A percentile compares a stretch with the other conserved stretches of the same genome.
Evolutionary conservation across 2,888 invertebrate genomes (phyloP).

Genomic region (Diabrotica balteata): DNA sequence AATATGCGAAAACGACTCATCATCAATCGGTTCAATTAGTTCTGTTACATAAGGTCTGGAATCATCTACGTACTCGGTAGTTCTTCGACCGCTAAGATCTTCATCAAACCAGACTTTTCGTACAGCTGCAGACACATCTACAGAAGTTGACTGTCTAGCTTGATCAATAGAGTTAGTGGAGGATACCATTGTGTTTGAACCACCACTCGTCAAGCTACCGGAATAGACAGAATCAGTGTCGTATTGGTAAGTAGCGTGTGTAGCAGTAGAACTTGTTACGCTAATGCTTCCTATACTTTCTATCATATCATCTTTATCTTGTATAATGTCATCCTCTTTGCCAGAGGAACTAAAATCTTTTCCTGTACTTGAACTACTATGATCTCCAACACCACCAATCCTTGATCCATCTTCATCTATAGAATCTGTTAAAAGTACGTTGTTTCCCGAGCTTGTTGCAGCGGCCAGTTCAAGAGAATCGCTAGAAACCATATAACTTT

Average conservation of each 20-base stretch:
- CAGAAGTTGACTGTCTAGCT: slow-evolving; percentile 62
- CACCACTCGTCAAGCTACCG: slow-evolving; percentile 82
- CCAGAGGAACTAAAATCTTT: slow-evolving; percentile 61
- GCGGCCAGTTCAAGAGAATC: slow-evolving; percentile 62
- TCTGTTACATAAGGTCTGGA: slow-evolving; percentile 62
- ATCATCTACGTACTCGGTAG: slow-evolving; percentile 54
- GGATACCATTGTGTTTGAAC: slow-evolving; percentile 85
- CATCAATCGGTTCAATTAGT: slow-evolving; percentile 60
- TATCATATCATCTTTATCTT: slow-evolving; percentile 63
- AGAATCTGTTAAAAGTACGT: slow-evolving; percentile 58
- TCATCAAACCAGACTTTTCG: slow-evolving; percentile 63
- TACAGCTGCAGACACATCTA: slow-evolving; percentile 58
- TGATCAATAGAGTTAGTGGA: slow-evolving; percentile 75
- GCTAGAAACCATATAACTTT: slow-evolving; percentile 61
- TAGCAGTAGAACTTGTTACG: slow-evolving; percentile 80
- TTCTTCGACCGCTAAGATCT: slow-evolving; percentile 49
- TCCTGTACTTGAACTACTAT: slow-evolving; percentile 62
- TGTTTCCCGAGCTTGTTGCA: slow-evolving; percentile 48
- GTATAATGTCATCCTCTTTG: slow-evolving; percentile 53
- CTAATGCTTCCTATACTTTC: slow-evolving; percentile 79
- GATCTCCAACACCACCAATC: slow-evolving; percentile 54
- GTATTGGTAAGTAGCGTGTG: slow-evolving; percentile 83
- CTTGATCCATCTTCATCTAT: slow-evolving; percentile 61
- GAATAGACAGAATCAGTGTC: slow-evolving; percentile 87
- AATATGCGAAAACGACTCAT: slow-evolving; percentile 60